These are phyloP conservation scores for Criorhina ranunculi DNA, from an alignment of 2,888 invertebrate species.

Conservation along the genomic window DNA sequence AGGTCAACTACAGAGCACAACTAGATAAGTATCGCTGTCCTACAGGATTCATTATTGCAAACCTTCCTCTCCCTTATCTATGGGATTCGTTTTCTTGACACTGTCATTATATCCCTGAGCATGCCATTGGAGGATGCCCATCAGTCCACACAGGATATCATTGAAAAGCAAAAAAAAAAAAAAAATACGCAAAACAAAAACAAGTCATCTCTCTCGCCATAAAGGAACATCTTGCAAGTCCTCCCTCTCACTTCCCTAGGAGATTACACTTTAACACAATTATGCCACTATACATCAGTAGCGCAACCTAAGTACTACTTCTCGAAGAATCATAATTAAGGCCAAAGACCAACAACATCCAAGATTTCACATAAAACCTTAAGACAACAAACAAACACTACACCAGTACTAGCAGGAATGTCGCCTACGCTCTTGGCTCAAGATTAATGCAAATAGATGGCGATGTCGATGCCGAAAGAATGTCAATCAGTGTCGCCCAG, in stretches of 20 bases:
- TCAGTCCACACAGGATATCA: conserved; percentile 12
- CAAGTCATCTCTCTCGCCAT: conserved; percentile 3
- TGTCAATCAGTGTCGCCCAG: conserved; percentile 57
- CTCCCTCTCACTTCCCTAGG: neutral
- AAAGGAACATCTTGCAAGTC: neutral
- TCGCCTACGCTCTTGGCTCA: conserved; percentile 16
- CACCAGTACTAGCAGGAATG: conserved; percentile 23
- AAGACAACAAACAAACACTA: conserved; percentile 40
- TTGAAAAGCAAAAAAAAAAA: conserved; percentile 14
- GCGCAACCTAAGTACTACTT: conserved; percentile 14
- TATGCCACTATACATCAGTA: conserved; percentile 41
- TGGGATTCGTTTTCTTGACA: conserved; percentile 59
- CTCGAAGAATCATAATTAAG: conserved; percentile 51
- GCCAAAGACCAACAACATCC: conserved; percentile 30
- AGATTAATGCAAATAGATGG: conserved; percentile 59
- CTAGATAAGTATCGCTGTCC: conserved; percentile 36
- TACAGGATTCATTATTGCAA: conserved; percentile 50
- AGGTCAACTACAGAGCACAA: conserved; percentile 43
- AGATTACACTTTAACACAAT: conserved; percentile 23
- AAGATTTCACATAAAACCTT: conserved; percentile 36
- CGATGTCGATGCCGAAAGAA: conserved; percentile 20
- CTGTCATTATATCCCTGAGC: conserved; percentile 37
- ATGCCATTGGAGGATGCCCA: conserved; percentile 29
- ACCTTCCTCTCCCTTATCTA: conserved; percentile 45
- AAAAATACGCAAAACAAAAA: neutral